Conservation (phyloP, 2,797 vertebrate genomes). For the Xenopus petersii region DNA sequence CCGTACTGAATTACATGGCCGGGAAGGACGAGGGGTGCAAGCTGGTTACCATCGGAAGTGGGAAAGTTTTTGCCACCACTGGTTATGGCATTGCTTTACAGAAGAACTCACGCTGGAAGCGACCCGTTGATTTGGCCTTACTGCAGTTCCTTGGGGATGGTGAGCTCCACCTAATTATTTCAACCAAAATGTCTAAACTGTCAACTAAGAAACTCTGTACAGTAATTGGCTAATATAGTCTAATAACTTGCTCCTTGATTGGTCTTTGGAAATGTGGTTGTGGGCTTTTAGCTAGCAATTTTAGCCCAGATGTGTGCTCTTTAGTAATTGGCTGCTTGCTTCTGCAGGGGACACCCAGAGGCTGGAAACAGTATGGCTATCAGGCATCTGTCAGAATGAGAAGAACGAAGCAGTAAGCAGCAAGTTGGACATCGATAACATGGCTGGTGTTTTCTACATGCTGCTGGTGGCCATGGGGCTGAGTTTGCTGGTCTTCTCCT, state of each 20-base stretch:
- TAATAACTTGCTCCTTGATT: no score
- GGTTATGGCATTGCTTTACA: constrained; percentile 96
- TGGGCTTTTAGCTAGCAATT: no score
- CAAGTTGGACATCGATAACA: constrained; percentile 98
- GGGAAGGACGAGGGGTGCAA: constrained; percentile 97
- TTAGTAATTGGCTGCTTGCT: background rate
- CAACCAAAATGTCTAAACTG: no score
- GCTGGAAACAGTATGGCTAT: constrained; percentile 94
- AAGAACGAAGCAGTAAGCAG: constrained; percentile 98
- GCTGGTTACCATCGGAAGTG: constrained; percentile 95
- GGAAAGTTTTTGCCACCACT: constrained; percentile 96
- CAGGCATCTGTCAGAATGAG: constrained; percentile 97
- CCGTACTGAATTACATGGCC: constrained; percentile 98
- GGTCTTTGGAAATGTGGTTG: no score
- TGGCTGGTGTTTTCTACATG: constrained; percentile 99
- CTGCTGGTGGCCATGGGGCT: constrained; percentile 97
- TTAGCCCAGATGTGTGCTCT: no score
- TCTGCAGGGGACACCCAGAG: constrained; percentile 90
- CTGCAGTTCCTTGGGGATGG: constrained; percentile 96
- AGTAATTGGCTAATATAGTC: no score
- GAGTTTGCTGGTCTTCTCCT: constrained; percentile 92
- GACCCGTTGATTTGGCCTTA: constrained; percentile 89
- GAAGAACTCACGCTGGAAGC: constrained; percentile 93
- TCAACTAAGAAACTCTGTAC: no score
- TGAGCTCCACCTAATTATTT: constrained; percentile 55